Conservation (phyloP, 2,888 invertebrate species). For the Noctua janthe region DNA sequence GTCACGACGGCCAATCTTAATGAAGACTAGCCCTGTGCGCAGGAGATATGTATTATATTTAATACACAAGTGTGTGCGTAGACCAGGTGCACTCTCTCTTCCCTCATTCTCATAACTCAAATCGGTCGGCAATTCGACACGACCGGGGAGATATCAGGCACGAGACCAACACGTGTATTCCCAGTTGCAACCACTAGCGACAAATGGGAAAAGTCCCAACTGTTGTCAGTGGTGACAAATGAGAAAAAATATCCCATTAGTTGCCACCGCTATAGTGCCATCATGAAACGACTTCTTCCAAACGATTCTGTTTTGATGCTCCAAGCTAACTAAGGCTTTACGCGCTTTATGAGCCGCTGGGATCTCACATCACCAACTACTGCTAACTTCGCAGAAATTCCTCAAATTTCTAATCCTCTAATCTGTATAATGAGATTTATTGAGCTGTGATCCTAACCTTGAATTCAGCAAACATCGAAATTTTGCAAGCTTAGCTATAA, state of each 20-base stretch:
- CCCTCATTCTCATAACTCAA: background rate
- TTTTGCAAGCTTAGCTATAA: constrained; percentile 8
- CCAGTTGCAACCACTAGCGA: no score
- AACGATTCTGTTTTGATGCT: background rate
- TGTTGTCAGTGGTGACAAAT: no score
- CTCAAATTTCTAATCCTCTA: no score
- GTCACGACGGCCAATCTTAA: background rate
- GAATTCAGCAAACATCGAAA: constrained; percentile 7
- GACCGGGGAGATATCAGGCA: background rate
- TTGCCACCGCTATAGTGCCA: background rate
- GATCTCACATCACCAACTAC: background rate
- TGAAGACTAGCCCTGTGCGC: background rate
- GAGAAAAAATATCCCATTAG: background rate
- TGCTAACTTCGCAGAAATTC: background rate
- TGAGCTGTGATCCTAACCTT: background rate
- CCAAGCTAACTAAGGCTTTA: background rate
- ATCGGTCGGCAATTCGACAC: background rate
- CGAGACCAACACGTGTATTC: background rate
- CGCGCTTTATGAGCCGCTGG: background rate
- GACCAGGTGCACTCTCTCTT: background rate
- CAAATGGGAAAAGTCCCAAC: no score
- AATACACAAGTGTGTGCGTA: background rate
- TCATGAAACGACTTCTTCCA: background rate
- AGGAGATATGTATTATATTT: no score
- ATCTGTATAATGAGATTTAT: background rate